Evolutionary conservation across 2,888 invertebrate genomes (phyloP).

Genomic region (Pilophorus perplexus): DNA sequence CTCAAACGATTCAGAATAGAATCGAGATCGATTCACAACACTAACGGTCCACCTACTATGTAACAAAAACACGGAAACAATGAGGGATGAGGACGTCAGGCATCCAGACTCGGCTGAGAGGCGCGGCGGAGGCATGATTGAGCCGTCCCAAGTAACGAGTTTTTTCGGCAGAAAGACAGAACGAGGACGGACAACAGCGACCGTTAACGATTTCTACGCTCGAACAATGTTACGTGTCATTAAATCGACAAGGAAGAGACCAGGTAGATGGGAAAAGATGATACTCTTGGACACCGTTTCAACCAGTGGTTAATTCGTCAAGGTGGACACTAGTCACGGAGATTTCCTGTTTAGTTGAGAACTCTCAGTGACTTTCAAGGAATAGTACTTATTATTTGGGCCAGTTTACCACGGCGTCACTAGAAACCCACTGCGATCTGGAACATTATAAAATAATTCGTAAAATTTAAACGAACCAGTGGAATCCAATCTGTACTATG

Average conservation of each 20-base stretch:
- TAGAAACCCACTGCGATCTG: too few species aligned
- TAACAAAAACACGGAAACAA: slow-evolving; percentile 38
- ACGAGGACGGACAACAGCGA: slow-evolving; percentile 21
- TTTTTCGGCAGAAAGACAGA: slow-evolving; percentile 18
- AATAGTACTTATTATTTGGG: too few species aligned
- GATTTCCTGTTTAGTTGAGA: slow-evolving; percentile 9
- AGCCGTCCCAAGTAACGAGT: slow-evolving; percentile 41
- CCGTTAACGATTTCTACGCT: slow-evolving; percentile 46
- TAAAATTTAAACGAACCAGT: too few species aligned
- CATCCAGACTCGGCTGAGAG: slow-evolving; percentile 6
- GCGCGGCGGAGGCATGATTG: slow-evolving; percentile 13
- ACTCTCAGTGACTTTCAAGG: too few species aligned
- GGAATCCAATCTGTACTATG: too few species aligned
- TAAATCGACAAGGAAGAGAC: slow-evolving; percentile 35
- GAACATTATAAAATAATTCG: too few species aligned
- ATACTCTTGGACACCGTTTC: slow-evolving; percentile 21
- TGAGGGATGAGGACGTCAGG: slow-evolving; percentile 29
- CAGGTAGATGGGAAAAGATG: slow-evolving; percentile 23
- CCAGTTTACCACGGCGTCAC: too few species aligned
- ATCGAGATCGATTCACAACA: slow-evolving; percentile 28
- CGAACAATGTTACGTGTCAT: slow-evolving; percentile 45
- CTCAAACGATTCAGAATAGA: slow-evolving; percentile 23
- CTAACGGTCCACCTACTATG: slow-evolving; percentile 5
- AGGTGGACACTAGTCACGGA: slow-evolving; percentile 34
- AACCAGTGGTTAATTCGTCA: slow-evolving; percentile 36